phyloP scores from a whole-genome alignment of 2,888 invertebrate genomes.

The Pristionchus japonicus region DNA sequence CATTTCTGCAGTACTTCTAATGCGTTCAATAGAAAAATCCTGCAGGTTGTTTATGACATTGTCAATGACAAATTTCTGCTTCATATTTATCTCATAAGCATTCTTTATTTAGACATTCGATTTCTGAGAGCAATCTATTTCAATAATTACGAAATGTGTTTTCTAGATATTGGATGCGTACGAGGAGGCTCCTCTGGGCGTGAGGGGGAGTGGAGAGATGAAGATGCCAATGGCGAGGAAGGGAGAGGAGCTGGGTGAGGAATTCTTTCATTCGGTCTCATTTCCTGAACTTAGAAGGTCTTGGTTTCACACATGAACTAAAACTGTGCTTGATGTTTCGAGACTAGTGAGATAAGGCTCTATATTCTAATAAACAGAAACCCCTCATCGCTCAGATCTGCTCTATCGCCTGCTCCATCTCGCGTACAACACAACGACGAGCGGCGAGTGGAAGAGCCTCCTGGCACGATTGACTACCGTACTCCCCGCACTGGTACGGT shows the following conservation, averaged over 20 bases:
- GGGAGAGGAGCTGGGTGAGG: neutral
- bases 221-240: neutral
- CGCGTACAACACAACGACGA: neutral
- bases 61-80: too few relatives aligned
- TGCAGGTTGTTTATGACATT: too few relatives aligned
- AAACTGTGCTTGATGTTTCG: neutral
- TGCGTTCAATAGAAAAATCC: too few relatives aligned
- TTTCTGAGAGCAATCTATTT: too few relatives aligned
- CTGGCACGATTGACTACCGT: conserved; percentile 27
- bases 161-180: neutral
- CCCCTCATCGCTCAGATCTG: neutral
- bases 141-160: too few relatives aligned
- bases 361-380: neutral
- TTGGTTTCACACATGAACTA: neutral
- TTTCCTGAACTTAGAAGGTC: neutral
- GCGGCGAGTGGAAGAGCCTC: neutral
- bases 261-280: neutral
- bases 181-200: neutral
- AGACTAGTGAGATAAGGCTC: neutral
- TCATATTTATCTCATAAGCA: too few relatives aligned
- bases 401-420: neutral
- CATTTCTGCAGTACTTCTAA: too few relatives aligned
- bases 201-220: neutral
- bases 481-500: conserved; percentile 31
- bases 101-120: neutral